These are phyloP conservation scores for Cantharis rufa DNA, from an alignment of 2,888 invertebrate species.

Conservation along the genomic window DNA sequence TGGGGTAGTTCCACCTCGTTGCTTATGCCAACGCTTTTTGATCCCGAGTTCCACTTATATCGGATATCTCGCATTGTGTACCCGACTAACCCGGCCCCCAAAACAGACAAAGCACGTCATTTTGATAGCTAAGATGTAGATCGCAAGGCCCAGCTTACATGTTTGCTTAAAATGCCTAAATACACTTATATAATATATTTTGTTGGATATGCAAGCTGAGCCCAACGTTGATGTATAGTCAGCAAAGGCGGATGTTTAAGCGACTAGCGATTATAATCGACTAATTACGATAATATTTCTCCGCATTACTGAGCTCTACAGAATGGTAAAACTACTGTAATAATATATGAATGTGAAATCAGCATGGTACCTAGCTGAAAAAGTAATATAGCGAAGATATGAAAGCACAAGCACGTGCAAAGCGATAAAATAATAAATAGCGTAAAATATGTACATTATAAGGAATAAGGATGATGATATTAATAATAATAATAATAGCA, in stretches of 20 bases:
- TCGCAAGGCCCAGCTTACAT: conserved; percentile 17
- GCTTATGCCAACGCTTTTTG: conserved; percentile 92
- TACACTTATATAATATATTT: background rate
- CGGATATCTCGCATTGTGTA: conserved; percentile 97
- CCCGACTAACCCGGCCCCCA: conserved; percentile 74
- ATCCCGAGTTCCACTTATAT: conserved; percentile 94
- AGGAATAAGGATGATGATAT: conserved; percentile 2
- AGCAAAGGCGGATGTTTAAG: conserved; percentile 34
- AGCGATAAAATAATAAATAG: conserved; percentile 36
- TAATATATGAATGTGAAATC: conserved; percentile 34
- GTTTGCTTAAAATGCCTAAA: background rate
- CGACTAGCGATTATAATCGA: conserved; percentile 26
- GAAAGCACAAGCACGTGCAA: conserved; percentile 49
- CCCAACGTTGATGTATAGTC: conserved; percentile 28
- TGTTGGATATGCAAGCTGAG: conserved; percentile 9
- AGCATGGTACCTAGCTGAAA: conserved; percentile 31
- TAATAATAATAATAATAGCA: conserved; percentile 25
- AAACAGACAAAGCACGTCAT: conserved; percentile 57
- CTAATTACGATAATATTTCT: conserved; percentile 20
- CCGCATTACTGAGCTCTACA: conserved; percentile 37
- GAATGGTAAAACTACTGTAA: conserved; percentile 36
- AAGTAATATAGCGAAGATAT: conserved; percentile 33
- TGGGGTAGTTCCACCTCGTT: conserved; percentile 95
- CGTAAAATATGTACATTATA: conserved; percentile 12
- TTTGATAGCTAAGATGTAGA: conserved; percentile 45